Conservation (phyloP, 2,113 vertebrate species). For the Megalops atlanticus region DNA sequence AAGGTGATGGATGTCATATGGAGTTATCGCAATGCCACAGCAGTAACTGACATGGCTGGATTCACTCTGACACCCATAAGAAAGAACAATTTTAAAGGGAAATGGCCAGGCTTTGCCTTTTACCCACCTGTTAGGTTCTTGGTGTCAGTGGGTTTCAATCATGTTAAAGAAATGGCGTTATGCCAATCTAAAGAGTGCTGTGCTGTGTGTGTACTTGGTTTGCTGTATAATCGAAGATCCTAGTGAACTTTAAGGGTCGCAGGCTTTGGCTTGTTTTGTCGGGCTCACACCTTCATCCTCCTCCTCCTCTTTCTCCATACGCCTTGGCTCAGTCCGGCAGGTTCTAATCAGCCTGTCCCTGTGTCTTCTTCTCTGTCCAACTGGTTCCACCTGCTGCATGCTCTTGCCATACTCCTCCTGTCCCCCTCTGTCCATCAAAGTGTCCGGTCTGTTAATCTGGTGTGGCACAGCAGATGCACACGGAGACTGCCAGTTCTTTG, state of each 20-base stretch:
- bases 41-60: no score
- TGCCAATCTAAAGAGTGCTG: not conserved
- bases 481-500: not conserved
- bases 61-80: no score
- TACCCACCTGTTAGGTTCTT: no score
- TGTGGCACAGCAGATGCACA: not conserved
- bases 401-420: not conserved
- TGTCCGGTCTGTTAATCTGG: not conserved
- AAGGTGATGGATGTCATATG: no score
- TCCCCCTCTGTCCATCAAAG: not conserved
- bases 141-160: no score
- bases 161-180: not conserved
- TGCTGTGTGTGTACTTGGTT: not conserved
- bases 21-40: no score
- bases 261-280: not conserved
- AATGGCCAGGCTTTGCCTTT: no score
- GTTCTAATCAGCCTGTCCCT: not conserved
- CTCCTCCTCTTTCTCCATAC: not conserved
- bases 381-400: not conserved
- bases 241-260: not conserved
- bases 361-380: not conserved
- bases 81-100: not conserved
- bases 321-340: not conserved
- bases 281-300: not conserved
- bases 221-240: no score